A percentile compares a stretch with the other conserved stretches of the same genome.
phyloP scores from a whole-genome alignment of 2,797 vertebrate species.

The Pseudochaenichthys georgianus region DNA sequence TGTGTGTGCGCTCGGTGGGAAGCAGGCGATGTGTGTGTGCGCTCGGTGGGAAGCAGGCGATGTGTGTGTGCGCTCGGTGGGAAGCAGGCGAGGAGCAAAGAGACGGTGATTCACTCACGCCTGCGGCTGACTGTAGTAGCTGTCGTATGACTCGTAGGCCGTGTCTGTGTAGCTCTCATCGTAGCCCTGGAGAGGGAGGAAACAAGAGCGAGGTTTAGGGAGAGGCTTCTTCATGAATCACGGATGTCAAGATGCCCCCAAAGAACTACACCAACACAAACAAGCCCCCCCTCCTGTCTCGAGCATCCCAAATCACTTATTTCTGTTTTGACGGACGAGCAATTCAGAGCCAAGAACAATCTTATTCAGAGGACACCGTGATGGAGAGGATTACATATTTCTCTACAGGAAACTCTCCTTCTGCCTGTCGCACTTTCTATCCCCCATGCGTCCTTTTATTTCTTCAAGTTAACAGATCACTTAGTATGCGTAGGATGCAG shows the following conservation, averaged over 20 bases:
- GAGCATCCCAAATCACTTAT: slow-evolving; percentile 26
- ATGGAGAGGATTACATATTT: background rate
- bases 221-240: slow-evolving; percentile 59
- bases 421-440: slow-evolving; percentile 56
- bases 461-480: background rate
- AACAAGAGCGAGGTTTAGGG: slow-evolving; percentile 41
- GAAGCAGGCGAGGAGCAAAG: too few species aligned
- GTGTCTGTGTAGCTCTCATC: slow-evolving; percentile 94
- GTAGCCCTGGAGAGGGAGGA: slow-evolving; percentile 87
- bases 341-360: slow-evolving; percentile 15
- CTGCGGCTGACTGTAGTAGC: slow-evolving; percentile 97
- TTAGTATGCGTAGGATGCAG: too few species aligned
- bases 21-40: background rate
- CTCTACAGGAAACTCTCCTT: background rate
- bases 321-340: slow-evolving; percentile 21
- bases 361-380: slow-evolving; percentile 3
- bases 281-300: slow-evolving; percentile 20
- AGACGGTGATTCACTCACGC: slow-evolving; percentile 88
- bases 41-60: background rate
- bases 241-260: slow-evolving; percentile 69
- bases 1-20: too few species aligned
- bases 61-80: too few species aligned
- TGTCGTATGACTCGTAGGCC: slow-evolving; percentile 95
- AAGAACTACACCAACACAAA: slow-evolving; percentile 46
- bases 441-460: slow-evolving; percentile 71